A percentile compares a stretch with the other conserved stretches of the same genome.
phyloP scores from a whole-genome alignment of 2,113 vertebrate species.

The Mirounga angustirostris region DNA sequence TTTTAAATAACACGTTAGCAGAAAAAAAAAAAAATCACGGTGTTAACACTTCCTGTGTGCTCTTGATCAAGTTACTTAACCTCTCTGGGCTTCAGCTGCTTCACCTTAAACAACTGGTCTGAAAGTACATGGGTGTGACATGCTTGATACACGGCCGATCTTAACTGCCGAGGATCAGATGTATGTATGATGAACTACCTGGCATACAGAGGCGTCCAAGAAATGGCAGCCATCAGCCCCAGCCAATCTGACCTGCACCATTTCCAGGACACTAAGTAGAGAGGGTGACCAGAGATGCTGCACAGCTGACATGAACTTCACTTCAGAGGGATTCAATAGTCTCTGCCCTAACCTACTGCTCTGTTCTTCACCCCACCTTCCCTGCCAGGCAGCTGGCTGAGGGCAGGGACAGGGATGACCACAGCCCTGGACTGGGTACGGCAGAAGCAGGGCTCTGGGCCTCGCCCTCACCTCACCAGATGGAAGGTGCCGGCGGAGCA shows the following conservation, averaged over 20 bases:
- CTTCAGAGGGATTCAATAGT: accelerated
- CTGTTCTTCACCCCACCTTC: neutral
- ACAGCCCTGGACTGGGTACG: accelerated
- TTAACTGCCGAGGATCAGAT: neutral
- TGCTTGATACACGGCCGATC: too few species aligned
- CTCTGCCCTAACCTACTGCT: neutral
- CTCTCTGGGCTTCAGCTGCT: neutral
- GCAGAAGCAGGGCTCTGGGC: neutral
- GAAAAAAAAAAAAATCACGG: neutral
- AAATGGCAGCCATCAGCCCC: neutral
- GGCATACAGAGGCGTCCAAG: neutral
- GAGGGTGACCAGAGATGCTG: neutral
- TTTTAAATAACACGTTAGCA: neutral
- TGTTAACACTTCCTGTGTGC: neutral
- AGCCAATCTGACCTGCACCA: too few species aligned
- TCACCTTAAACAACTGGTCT: neutral
- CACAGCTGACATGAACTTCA: neutral
- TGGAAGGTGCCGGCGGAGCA: neutral
- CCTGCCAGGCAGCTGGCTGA: neutral
- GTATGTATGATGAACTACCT: accelerated
- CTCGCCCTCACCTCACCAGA: neutral
- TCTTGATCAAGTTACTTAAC: neutral
- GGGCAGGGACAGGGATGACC: accelerated
- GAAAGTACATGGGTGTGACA: neutral
- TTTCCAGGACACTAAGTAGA: neutral